A percentile compares a stretch with the other conserved stretches of the same genome.
Conservation (phyloP, 2,888 invertebrate genomes). For the Psylliodes chrysocephalus region DNA sequence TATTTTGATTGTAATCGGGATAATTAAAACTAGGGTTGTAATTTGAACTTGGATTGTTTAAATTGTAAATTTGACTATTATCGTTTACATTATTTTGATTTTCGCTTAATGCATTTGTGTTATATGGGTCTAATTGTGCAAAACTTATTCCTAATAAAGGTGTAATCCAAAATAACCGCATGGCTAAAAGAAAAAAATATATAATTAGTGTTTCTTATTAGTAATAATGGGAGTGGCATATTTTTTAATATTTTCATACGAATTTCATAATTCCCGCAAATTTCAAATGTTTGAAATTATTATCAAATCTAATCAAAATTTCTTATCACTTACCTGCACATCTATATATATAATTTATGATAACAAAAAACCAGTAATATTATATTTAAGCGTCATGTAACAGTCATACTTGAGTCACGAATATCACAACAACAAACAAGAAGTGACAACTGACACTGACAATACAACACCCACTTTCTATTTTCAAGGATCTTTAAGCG, state of each 20-base stretch:
- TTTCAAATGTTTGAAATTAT: slow-evolving; percentile 8
- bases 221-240: slow-evolving; percentile 40
- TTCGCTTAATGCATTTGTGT: slow-evolving; percentile 33
- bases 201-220: slow-evolving; percentile 14
- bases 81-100: slow-evolving; percentile 28
- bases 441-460: background rate
- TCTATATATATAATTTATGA: slow-evolving; percentile 12
- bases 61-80: slow-evolving; percentile 33
- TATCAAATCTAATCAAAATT: background rate
- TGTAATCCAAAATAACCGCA: slow-evolving; percentile 41
- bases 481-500: no score
- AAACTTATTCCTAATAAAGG: slow-evolving; percentile 31
- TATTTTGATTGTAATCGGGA: slow-evolving; percentile 30
- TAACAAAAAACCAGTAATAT: slow-evolving; percentile 16
- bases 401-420: slow-evolving; percentile 12
- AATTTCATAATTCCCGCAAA: slow-evolving; percentile 1
- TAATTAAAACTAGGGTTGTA: slow-evolving; percentile 38
- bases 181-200: slow-evolving; percentile 38
- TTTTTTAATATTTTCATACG: slow-evolving; percentile 5
- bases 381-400: slow-evolving; percentile 28
- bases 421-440: background rate
- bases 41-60: slow-evolving; percentile 37
- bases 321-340: slow-evolving; percentile 34
- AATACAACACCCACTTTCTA: background rate
- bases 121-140: slow-evolving; percentile 42